Percentiles rank a stretch among this genome's conserved stretches.
Evolutionary conservation across 2,888 invertebrate species (phyloP).

Genomic region (Venusia cambrica): DNA sequence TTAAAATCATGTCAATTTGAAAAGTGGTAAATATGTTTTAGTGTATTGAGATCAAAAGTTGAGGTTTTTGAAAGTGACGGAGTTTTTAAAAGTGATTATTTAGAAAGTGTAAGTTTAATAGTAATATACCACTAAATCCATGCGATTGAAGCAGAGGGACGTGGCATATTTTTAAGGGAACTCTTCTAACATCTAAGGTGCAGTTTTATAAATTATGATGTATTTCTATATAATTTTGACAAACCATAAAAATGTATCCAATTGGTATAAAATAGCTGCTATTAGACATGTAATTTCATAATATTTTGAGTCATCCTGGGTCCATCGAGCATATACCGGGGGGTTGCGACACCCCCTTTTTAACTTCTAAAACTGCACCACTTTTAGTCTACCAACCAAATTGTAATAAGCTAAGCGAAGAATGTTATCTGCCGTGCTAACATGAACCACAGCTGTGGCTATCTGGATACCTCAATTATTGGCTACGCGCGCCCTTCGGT

Average conservation of each 20-base stretch:
- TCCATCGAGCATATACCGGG: too few species aligned
- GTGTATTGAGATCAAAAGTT: slow-evolving; percentile 32
- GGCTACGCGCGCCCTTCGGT: slow-evolving; percentile 93
- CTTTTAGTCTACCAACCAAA: slow-evolving; percentile 59
- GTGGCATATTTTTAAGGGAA: slow-evolving; percentile 35
- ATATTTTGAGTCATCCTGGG: too few species aligned
- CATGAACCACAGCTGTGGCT: slow-evolving; percentile 48
- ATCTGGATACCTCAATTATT: slow-evolving; percentile 80
- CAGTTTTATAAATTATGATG: slow-evolving; percentile 46
- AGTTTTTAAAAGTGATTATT: slow-evolving; percentile 36
- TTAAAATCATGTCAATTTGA: slow-evolving; percentile 46
- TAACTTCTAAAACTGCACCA: slow-evolving; percentile 73
- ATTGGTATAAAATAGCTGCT: too few species aligned
- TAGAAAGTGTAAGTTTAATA: slow-evolving; percentile 48
- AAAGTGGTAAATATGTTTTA: slow-evolving; percentile 39
- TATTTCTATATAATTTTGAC: too few species aligned
- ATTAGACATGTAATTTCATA: too few species aligned
- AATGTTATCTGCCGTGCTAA: slow-evolving; percentile 69
- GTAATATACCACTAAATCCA: slow-evolving; percentile 39
- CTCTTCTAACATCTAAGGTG: slow-evolving; percentile 35
- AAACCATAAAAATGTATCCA: too few species aligned
- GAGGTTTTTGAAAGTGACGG: slow-evolving; percentile 36
- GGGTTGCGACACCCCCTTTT: too few species aligned
- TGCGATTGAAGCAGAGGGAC: slow-evolving; percentile 27
- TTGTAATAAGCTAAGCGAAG: slow-evolving; percentile 74